These are phyloP conservation scores for Apotomis capreana DNA, from an alignment of 2,888 invertebrate genomes.

Conservation along the genomic window DNA sequence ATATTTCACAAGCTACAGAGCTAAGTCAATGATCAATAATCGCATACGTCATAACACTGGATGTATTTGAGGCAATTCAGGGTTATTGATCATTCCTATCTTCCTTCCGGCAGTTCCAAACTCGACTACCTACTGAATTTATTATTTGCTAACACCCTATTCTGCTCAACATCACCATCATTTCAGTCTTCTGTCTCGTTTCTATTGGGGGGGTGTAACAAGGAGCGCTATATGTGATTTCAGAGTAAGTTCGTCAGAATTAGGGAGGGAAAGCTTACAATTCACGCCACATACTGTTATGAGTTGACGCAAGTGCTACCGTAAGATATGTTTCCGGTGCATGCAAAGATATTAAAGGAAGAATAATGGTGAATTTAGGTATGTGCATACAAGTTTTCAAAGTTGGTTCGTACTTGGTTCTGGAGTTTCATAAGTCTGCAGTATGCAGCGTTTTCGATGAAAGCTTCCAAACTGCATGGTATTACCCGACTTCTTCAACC, in stretches of 20 bases:
- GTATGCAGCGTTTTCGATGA: too few relatives aligned
- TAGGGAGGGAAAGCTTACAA: constrained; percentile 1
- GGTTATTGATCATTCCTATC: constrained; percentile 40
- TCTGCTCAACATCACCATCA: constrained; percentile 1
- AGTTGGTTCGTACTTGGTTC: background rate
- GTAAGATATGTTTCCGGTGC: constrained; percentile 34
- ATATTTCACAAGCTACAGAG: background rate
- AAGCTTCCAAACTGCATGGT: too few relatives aligned
- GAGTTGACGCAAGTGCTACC: constrained; percentile 31
- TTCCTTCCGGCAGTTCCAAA: constrained; percentile 31
- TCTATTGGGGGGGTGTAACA: background rate
- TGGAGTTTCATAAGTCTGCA: too few relatives aligned
- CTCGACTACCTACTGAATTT: constrained; percentile 29
- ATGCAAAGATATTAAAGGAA: constrained; percentile 26
- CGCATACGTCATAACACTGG: constrained; percentile 25
- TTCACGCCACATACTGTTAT: constrained; percentile 21
- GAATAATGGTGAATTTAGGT: background rate
- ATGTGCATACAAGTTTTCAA: background rate
- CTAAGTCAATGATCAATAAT: constrained; percentile 23
- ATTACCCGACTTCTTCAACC: too few relatives aligned
- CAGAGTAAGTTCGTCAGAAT: background rate
- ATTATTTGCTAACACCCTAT: constrained; percentile 36
- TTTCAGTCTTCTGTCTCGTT: constrained; percentile 10
- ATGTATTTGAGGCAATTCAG: constrained; percentile 25
- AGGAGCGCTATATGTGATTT: background rate